Evolutionary conservation across 2,888 invertebrate genomes (phyloP).

Genomic region (Mythimna vitellina): DNA sequence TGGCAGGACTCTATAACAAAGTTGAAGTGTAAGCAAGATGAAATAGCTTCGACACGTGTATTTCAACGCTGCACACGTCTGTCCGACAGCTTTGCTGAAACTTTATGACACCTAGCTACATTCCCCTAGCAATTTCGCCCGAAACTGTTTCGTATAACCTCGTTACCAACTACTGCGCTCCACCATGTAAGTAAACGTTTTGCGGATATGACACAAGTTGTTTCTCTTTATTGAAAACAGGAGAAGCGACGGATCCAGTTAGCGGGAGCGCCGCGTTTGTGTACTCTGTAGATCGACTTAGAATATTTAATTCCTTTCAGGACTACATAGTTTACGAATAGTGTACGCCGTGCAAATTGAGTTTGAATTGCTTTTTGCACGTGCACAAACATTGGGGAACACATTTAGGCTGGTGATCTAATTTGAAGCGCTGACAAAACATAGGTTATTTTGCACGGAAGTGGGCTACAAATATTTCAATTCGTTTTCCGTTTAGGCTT

Average conservation of each 20-base stretch:
- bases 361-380: conserved; percentile 51
- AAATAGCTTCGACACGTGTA: conserved; percentile 81
- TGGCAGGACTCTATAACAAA: conserved; percentile 70
- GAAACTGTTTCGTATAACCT: conserved; percentile 87
- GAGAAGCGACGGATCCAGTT: conserved; percentile 67
- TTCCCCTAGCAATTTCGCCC: conserved; percentile 84
- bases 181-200: conserved; percentile 83
- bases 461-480: conserved; percentile 32
- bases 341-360: conserved; percentile 52
- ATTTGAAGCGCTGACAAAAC: conserved; percentile 21
- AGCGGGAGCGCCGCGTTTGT: conserved; percentile 61
- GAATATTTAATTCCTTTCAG: conserved; percentile 66
- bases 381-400: conserved; percentile 28
- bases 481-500: conserved; percentile 35
- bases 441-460: conserved; percentile 26
- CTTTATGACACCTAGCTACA: conserved; percentile 87
- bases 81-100: conserved; percentile 82
- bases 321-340: conserved; percentile 50
- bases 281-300: conserved; percentile 57
- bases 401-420: conserved; percentile 26
- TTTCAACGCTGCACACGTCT: conserved; percentile 81
- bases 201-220: conserved; percentile 82
- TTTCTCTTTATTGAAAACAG: conserved; percentile 85
- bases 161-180: conserved; percentile 83
- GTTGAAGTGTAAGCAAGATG: conserved; percentile 74